Conservation (phyloP, 2,113 vertebrate species). For the Tylochromis polylepis region DNA sequence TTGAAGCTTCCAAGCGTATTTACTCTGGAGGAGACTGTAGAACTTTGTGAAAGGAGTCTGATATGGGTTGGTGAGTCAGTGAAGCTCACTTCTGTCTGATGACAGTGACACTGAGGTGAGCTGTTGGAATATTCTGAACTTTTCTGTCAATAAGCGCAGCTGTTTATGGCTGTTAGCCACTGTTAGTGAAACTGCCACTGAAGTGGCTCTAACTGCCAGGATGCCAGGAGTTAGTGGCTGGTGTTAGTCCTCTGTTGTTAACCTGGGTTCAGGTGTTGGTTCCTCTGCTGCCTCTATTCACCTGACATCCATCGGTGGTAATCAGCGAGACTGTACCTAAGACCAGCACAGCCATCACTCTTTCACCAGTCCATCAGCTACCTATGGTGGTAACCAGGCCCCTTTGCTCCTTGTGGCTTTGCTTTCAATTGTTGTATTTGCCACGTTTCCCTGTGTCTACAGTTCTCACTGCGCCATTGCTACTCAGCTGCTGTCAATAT, state of each 20-base stretch:
- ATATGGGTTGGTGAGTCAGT: neutral
- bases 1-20: neutral
- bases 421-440: neutral
- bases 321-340: no score
- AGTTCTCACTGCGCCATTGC: neutral
- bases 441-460: neutral
- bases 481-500: neutral
- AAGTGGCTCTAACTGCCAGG: no score
- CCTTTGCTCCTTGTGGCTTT: neutral
- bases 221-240: no score
- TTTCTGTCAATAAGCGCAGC: no score
- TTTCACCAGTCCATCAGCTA: neutral
- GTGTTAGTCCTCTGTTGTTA: no score
- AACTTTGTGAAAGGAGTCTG: neutral
- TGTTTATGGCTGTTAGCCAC: no score
- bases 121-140: no score
- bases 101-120: neutral
- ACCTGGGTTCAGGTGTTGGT: no score
- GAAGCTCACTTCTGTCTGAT: neutral
- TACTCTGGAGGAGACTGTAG: neutral
- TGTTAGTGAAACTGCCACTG: no score
- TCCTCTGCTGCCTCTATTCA: no score
- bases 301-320: no score
- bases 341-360: neutral
- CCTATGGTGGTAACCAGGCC: no score